These are phyloP conservation scores for Heteromyza rotundicornis DNA, from an alignment of 2,888 invertebrate species.

Conservation along the genomic window DNA sequence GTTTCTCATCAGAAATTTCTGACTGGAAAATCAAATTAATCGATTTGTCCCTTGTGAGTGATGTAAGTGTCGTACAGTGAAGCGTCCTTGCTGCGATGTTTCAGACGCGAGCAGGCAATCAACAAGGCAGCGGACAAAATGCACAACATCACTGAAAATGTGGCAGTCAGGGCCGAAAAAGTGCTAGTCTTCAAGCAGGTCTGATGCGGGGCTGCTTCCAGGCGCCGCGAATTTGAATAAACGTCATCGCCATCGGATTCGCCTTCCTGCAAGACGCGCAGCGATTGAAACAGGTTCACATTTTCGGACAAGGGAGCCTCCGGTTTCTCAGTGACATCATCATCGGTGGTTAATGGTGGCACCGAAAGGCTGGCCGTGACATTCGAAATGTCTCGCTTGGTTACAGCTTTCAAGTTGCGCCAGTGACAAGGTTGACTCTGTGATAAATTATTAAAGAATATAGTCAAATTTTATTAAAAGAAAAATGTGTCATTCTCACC, in stretches of 20 bases:
- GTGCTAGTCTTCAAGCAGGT: constrained; percentile 72
- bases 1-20: not conserved
- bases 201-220: constrained; percentile 53
- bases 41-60: constrained; percentile 70
- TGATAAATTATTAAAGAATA: constrained; percentile 17
- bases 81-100: constrained; percentile 65
- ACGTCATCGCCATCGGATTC: constrained; percentile 67
- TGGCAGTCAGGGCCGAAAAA: constrained; percentile 72
- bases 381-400: constrained; percentile 72
- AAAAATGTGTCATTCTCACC: constrained; percentile 66
- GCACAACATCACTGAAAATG: constrained; percentile 73
- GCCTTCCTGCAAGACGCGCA: constrained; percentile 87
- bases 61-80: constrained; percentile 67
- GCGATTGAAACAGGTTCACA: constrained; percentile 86
- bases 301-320: constrained; percentile 78
- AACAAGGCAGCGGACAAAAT: constrained; percentile 75
- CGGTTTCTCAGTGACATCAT: constrained; percentile 45
- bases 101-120: constrained; percentile 78
- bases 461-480: not conserved
- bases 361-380: constrained; percentile 49
- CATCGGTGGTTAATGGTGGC: constrained; percentile 9
- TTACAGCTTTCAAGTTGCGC: constrained; percentile 84
- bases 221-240: constrained; percentile 39
- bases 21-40: constrained; percentile 47
- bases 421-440: constrained; percentile 93